Percentiles rank a stretch among this genome's conserved stretches.
Evolutionary conservation across 2,888 invertebrate genomes (phyloP).

Genomic region (Iphiclides podalirius): DNA sequence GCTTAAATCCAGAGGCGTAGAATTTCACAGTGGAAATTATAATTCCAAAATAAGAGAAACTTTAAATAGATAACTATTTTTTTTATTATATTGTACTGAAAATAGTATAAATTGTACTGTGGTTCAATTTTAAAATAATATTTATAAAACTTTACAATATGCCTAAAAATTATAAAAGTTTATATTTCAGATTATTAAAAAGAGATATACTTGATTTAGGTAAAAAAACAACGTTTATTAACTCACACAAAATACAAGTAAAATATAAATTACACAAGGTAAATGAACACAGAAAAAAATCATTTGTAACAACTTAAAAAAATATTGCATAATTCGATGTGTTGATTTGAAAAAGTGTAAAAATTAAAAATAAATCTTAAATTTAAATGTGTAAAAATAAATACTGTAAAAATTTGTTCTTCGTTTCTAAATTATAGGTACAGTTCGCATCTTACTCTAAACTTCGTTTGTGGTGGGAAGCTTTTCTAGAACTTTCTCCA

Average conservation of each 20-base stretch:
- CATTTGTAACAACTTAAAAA: slow-evolving; percentile 19
- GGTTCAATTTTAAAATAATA: too few species aligned
- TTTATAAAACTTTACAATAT: too few species aligned
- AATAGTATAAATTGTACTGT: too few species aligned
- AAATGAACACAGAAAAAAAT: slow-evolving; percentile 12
- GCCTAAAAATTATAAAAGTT: too few species aligned
- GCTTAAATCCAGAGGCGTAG: too few species aligned
- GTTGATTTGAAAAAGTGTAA: slow-evolving; percentile 6
- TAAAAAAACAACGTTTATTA: slow-evolving; percentile 16
- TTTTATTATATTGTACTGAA: too few species aligned
- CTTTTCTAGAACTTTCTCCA: slow-evolving; percentile 48
- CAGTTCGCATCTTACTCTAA: slow-evolving; percentile 27
- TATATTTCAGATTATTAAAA: too few species aligned
- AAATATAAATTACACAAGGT: slow-evolving; percentile 18
- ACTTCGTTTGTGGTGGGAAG: slow-evolving; percentile 40
- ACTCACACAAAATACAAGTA: slow-evolving; percentile 18
- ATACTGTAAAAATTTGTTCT: slow-evolving; percentile 35
- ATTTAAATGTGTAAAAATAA: slow-evolving; percentile 16
- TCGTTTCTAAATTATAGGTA: slow-evolving; percentile 27
- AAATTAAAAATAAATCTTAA: slow-evolving; percentile 4
- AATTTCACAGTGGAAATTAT: too few species aligned
- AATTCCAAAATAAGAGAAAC: too few species aligned
- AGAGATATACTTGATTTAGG: too few species aligned
- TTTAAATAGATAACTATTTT: too few species aligned
- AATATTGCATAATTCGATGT: slow-evolving; percentile 30